Percentiles rank a stretch among this genome's conserved stretches.
phyloP scores from a whole-genome alignment of 2,113 vertebrate species.

The Megaleporinus macrocephalus region DNA sequence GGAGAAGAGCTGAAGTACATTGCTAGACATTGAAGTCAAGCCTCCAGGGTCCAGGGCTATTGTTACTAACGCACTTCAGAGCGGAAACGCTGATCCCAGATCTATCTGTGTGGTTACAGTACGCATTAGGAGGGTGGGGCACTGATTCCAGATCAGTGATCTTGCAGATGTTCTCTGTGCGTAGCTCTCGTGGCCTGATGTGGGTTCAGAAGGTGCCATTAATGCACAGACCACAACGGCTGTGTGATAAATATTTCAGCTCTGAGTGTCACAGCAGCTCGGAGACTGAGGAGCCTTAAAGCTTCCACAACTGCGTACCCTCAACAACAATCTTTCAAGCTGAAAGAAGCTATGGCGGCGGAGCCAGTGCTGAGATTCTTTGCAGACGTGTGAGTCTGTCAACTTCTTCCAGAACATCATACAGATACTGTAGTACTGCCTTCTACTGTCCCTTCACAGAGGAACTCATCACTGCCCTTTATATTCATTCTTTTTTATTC shows the following conservation, averaged over 20 bases:
- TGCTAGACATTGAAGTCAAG: background rate
- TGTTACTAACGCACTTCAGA: background rate
- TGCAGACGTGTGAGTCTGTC: background rate
- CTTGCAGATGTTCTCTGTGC: background rate
- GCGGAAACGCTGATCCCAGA: background rate
- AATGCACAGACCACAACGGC: background rate
- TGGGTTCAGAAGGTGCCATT: background rate
- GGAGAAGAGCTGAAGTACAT: background rate
- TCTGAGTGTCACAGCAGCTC: background rate
- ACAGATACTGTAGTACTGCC: no score
- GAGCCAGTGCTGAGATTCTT: background rate
- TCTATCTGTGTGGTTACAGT: background rate
- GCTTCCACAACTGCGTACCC: background rate
- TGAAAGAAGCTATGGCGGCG: background rate
- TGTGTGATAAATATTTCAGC: constrained; percentile 2
- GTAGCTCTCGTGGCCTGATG: background rate
- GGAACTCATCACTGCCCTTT: no score
- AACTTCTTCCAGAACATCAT: no score
- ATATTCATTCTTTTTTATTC: no score
- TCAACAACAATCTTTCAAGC: background rate
- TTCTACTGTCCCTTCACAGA: no score
- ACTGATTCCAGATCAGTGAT: background rate
- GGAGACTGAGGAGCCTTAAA: background rate
- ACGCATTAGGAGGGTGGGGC: background rate
- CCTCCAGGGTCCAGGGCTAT: background rate